These are phyloP conservation scores for Hoplias malabaricus DNA, from an alignment of 2,113 vertebrate species.

Conservation along the genomic window DNA sequence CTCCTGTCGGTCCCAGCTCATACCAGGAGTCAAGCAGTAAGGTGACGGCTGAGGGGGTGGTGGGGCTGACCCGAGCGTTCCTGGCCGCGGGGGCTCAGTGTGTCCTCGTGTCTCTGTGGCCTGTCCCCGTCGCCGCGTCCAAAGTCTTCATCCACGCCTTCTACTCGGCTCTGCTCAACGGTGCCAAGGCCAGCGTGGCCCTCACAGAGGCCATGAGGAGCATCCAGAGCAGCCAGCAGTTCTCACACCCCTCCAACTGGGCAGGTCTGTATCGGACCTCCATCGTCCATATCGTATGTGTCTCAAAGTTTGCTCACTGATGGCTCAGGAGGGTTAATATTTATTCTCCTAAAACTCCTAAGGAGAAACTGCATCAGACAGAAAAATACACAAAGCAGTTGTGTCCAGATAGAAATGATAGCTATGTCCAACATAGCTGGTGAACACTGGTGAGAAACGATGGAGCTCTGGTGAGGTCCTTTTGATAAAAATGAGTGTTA, in stretches of 20 bases:
- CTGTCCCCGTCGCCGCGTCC: constrained; percentile 86
- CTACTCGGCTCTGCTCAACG: constrained; percentile 87
- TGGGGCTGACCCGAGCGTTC: constrained; percentile 91
- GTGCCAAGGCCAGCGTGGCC: constrained; percentile 87
- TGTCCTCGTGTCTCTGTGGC: constrained; percentile 90
- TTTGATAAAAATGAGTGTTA: too few species aligned
- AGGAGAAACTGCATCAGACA: too few species aligned
- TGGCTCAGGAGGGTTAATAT: too few species aligned
- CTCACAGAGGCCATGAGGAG: constrained; percentile 92
- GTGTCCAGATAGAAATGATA: neutral
- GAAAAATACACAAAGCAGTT: neutral
- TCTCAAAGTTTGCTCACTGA: too few species aligned
- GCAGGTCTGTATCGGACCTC: constrained; percentile 78
- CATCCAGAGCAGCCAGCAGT: constrained; percentile 90
- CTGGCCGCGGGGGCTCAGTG: constrained; percentile 91
- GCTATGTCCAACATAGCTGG: too few species aligned
- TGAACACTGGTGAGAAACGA: too few species aligned
- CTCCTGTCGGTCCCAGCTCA: constrained; percentile 72
- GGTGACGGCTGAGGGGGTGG: constrained; percentile 89
- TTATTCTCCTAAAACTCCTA: too few species aligned
- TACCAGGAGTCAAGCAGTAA: constrained; percentile 90
- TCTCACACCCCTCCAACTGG: constrained; percentile 94
- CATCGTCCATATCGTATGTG: neutral
- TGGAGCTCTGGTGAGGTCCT: too few species aligned
- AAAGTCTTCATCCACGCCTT: constrained; percentile 91